These are phyloP conservation scores for Callitettix versicolor DNA, from an alignment of 1,140 invertebrate genomes.

Conservation along the genomic window DNA sequence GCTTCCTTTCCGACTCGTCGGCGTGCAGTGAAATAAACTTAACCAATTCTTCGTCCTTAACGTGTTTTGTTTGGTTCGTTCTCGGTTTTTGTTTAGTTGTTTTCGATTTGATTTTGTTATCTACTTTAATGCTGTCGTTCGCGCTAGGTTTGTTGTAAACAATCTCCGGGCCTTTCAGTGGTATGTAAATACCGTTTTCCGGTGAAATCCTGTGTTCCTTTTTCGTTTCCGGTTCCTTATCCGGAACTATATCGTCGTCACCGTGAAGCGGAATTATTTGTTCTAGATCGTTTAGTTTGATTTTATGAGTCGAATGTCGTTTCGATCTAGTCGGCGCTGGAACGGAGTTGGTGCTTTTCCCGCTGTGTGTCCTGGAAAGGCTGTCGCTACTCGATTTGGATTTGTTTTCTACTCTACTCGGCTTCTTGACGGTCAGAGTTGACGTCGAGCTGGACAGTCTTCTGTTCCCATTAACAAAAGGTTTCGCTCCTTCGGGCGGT, in stretches of 20 bases:
- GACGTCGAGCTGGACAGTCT: neutral
- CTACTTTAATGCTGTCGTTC: neutral
- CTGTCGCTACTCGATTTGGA: no score
- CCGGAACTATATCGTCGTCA: neutral
- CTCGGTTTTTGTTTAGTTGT: constrained; percentile 3
- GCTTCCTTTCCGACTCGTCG: constrained; percentile 11
- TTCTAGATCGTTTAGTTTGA: neutral
- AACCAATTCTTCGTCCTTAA: constrained; percentile 19
- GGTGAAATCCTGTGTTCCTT: constrained; percentile 1
- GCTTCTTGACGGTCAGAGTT: no score
- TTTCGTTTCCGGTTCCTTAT: neutral
- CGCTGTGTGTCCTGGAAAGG: neutral
- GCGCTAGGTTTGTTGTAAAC: neutral
- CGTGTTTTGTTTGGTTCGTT: constrained; percentile 3
- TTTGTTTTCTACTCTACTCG: no score
- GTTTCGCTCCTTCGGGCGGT: constrained; percentile 9
- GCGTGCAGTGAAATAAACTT: constrained; percentile 24
- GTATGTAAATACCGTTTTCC: constrained; percentile 23
- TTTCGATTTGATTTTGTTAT: constrained; percentile 1
- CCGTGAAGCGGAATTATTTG: constrained; percentile 19
- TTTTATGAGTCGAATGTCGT: no score
- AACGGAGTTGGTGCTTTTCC: neutral
- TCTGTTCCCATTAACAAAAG: no score
- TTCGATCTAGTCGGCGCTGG: constrained; percentile 2
- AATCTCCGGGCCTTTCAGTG: constrained; percentile 22